Evolutionary conservation across 2,113 vertebrate genomes (phyloP), one percentile per base, ranked within the genome.

Genomic region (Pampusana beccarii): DNA sequence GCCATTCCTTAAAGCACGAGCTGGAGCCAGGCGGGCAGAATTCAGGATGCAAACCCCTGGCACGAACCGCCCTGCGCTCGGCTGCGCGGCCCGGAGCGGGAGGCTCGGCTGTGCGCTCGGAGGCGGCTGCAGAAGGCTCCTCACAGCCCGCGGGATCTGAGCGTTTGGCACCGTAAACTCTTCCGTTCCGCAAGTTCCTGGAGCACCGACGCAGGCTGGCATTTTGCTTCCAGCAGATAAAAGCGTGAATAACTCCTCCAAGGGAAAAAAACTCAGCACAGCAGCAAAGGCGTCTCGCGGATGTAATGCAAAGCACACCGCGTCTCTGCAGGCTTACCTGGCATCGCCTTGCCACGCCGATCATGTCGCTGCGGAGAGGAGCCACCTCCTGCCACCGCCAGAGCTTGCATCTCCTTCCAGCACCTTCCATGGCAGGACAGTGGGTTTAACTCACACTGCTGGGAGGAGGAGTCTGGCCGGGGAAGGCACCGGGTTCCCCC

Each of bases 151-250:
- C 56, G 72, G 82, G n/a, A 42, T 80, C 84, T 84, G 16, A 64
- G 79, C 61, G 31, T 86, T 92, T 90, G 90, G 92, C 93, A 70
- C 78, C 20, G 1, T 6, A 36, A 95, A 87, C 86, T 89, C 86
- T 79, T 69, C 89, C 2, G 0, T 81, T 84, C 50, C 8, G 8
- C 46, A 6, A 3, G 57, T 8, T 88, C 91, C 80, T 28, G 70
- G 50, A 91, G 50, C 87, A 8, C 67, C 1, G 36, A 88, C 81
- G 79, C 74, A 82, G 25, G 3, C 48, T 4, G 13, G 65, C 77
- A 62, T 24, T 90, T 75, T 29, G 71, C 66, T 94, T 82, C 81
- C 92, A 77, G 78, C 71, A 91, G 65, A 75, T 42, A 23, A 48
- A 62, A 77, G 74, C 7, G 53, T 62, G 84, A 95, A 5, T 40